A percentile compares a stretch with the other conserved stretches of the same genome.
These are phyloP conservation scores for Campoletis sonorensis DNA, from an alignment of 1,140 invertebrate genomes.

Conservation along the genomic window DNA sequence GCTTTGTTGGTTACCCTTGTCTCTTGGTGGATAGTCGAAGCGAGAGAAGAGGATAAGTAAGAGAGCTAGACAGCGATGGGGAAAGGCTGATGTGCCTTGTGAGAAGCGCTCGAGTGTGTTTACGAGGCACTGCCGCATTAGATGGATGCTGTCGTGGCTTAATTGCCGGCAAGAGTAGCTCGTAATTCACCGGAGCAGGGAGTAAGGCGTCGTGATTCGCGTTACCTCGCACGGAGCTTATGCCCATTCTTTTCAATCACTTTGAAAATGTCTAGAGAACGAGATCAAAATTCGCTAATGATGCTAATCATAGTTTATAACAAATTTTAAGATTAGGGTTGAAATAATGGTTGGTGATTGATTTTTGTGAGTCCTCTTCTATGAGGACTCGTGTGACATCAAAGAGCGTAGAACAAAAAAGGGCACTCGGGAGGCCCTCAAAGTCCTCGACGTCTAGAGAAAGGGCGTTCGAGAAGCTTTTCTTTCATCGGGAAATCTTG, in stretches of 20 bases:
- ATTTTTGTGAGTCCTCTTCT: slow-evolving; percentile 25
- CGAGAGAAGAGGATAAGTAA: slow-evolving; percentile 54
- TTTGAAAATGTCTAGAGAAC: neutral
- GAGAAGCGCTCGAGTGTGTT: slow-evolving; percentile 63
- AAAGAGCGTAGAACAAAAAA: slow-evolving; percentile 18
- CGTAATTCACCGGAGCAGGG: slow-evolving; percentile 51
- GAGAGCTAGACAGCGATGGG: slow-evolving; percentile 20
- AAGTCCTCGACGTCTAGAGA: neutral
- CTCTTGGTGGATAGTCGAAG: slow-evolving; percentile 27
- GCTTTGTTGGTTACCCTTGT: slow-evolving; percentile 6
- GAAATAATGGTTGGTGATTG: slow-evolving; percentile 9
- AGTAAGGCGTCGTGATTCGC: slow-evolving; percentile 53
- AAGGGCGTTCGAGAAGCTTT: slow-evolving; percentile 42
- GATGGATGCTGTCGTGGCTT: slow-evolving; percentile 67
- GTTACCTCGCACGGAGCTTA: neutral
- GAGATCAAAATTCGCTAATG: neutral
- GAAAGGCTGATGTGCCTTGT: slow-evolving; percentile 25
- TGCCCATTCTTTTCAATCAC: neutral
- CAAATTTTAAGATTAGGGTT: neutral
- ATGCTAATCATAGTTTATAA: no score
- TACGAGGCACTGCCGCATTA: slow-evolving; percentile 65
- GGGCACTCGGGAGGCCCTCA: neutral
- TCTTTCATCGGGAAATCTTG: slow-evolving; percentile 36
- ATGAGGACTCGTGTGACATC: neutral
- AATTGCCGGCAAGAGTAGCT: slow-evolving; percentile 59